Evolutionary conservation across 2,888 invertebrate species (phyloP), one percentile per base, ranked within the genome.

Genomic region (Xestia xanthographa): DNA sequence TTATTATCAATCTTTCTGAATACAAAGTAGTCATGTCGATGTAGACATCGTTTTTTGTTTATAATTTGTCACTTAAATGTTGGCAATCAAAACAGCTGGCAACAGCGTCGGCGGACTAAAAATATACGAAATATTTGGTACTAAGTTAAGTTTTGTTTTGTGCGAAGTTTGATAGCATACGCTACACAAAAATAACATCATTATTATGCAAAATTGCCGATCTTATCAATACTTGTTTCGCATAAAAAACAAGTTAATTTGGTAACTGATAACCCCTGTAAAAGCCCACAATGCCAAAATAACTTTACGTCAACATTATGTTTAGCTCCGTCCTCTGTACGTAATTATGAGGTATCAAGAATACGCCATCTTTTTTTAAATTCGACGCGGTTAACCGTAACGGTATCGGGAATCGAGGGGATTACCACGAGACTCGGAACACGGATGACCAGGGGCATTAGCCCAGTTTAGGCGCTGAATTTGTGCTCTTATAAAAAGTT

Each of bases 231-330:
- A 72, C 85, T 11, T 6, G 67, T 84, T 58, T 67, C 38, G 1
- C 58, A 43, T 53, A 58, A 84, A 80, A 82, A 81, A 85, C 82
- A 75, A 82, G 82, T 82, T 85, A 38, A 81, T 82, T 84, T 72
- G 48, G 76, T 60, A 81, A 67, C 71, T 68, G 85, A 85, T 85
- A 82, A 85, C 82, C 82, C 56, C 58, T 62, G 43, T 70, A 50
- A 75, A 80, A 75, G 76, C 53, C 76, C 68, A 14, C 12, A 45
- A 34, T n/a, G 17, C 43, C 22, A 45, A 84, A 69, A 73, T 80
- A 56, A 62, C 8, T 56, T 83, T 9, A 58, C 53, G 45, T 38
- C 60, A 71, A 75, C 43, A 50, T 68, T 72, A 14, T 70, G 5
- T 63, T 79, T 70, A 63, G 56, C 20, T 77, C 8, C 1, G 1